Evolutionary conservation across 1,140 invertebrate genomes (phyloP), one percentile per base, ranked within the genome.

Genomic region (Sesamia nonagrioides): DNA sequence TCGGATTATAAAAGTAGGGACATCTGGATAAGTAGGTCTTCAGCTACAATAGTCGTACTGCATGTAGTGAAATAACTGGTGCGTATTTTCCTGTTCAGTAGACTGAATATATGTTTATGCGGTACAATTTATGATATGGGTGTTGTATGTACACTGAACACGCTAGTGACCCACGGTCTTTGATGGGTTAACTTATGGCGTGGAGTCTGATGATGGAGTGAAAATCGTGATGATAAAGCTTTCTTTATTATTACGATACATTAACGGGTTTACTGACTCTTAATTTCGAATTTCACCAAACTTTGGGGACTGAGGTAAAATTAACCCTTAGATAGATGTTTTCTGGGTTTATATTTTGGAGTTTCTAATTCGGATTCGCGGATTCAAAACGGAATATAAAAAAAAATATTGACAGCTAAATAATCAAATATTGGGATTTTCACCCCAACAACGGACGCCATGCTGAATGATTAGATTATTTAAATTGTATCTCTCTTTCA

Each of bases 401-500:
- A 40, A 45, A 50, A 50, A 5, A 50, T 50, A n/a, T 61, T 17
- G 15, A 61, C 35, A 8, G 9, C 4, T 9, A n/a, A 40, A 61
- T 17, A n/a, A 27, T 27, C 35, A 17, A 7, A 61, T 8, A 2
- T 37, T 8, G 6, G 7, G 7, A 2, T 6, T 33, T 60, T 60
- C 8, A 9, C 56, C 58, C 13, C 27, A 61, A 61, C n/a, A 61
- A 37, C 60, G 60, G 27, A 40, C 40, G 60, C 37, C 60, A 37
- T 8, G n/a, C 7, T n/a, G 35, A 40, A 61, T 61, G 27, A 27
- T n/a, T 37, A 40, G 13, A 61, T 27, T 60, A 60, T 60, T 60
- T 40, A 61, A 40, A 61, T 61, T 61, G 60, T 40, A n/a, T 13
- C 54, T 58, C 21, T 58, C 9, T 58, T 58, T 58, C 54, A 17